Conservation (phyloP, 1,140 invertebrate species). For the Condylostylus longicornis region DNA sequence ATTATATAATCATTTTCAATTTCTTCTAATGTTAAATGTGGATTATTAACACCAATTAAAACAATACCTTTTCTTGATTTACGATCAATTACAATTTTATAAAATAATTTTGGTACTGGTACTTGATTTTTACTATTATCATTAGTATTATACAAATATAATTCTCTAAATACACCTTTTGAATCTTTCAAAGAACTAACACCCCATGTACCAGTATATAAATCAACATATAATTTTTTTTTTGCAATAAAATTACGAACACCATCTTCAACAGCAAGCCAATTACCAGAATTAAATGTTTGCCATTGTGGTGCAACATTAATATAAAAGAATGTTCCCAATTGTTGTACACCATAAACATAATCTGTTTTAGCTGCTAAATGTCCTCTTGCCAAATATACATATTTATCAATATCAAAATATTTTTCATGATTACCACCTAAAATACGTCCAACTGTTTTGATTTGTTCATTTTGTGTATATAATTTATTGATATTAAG, state of each 20-base stretch:
- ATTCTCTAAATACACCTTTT: conserved; percentile 27
- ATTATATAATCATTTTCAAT: conserved; percentile 33
- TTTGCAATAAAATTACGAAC: conserved; percentile 30
- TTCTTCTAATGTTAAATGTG: conserved; percentile 31
- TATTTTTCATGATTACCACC: conserved; percentile 19
- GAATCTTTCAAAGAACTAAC: conserved; percentile 35
- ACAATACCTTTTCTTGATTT: conserved; percentile 33
- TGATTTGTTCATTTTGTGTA: conserved; percentile 20
- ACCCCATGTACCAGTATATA: conserved; percentile 44
- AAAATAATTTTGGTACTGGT: conserved; percentile 40
- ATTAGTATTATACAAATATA: conserved; percentile 36
- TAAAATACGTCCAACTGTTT: conserved; percentile 23
- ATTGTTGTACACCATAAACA: conserved; percentile 43
- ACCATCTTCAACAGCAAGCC: conserved; percentile 37
- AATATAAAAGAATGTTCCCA: conserved; percentile 47
- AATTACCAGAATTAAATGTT: conserved; percentile 47
- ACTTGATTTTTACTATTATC: conserved; percentile 28
- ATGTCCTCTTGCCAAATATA: conserved; percentile 45
- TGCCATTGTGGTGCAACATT: conserved; percentile 51
- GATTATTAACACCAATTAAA: conserved; percentile 45
- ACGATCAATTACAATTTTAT: conserved; percentile 42
- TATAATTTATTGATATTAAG: conserved; percentile 30
- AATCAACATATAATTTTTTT: conserved; percentile 30
- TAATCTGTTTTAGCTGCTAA: conserved; percentile 51
- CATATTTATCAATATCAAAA: conserved; percentile 15